A percentile compares a stretch with the other conserved stretches of the same genome.
phyloP scores from a whole-genome alignment of 2,888 invertebrate species.

The Drymonia ruficornis region DNA sequence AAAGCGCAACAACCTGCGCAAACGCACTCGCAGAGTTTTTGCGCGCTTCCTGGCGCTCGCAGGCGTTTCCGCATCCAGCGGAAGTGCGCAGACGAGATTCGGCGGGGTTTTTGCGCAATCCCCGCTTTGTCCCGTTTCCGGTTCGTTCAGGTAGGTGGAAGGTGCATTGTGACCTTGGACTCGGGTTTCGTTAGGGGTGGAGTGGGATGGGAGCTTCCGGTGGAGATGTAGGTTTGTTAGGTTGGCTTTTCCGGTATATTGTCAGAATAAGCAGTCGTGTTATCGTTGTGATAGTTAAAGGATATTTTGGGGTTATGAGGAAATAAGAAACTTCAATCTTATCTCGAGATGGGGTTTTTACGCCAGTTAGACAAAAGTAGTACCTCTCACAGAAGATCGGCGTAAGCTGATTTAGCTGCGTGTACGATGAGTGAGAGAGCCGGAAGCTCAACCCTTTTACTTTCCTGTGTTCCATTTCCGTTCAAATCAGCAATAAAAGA shows the following conservation, averaged over 20 bases:
- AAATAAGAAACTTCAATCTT: too few species aligned
- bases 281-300: neutral
- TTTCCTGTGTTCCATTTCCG: too few species aligned
- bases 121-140: conserved; percentile 62
- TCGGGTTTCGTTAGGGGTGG: conserved; percentile 58
- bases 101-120: conserved; percentile 60
- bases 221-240: conserved; percentile 31
- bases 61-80: conserved; percentile 78
- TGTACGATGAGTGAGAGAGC: too few species aligned
- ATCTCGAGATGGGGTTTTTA: too few species aligned
- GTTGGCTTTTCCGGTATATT: conserved; percentile 24
- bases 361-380: too few species aligned
- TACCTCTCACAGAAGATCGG: too few species aligned
- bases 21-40: conserved; percentile 56
- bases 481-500: too few species aligned
- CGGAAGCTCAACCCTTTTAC: too few species aligned
- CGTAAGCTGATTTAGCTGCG: too few species aligned
- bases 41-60: conserved; percentile 57
- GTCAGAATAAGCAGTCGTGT: neutral
- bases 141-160: conserved; percentile 64
- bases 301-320: too few species aligned
- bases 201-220: conserved; percentile 43
- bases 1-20: conserved; percentile 58
- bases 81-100: conserved; percentile 74
- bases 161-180: conserved; percentile 79